Base-by-base conservation (phyloP, 1,140 invertebrate species). In the Zeugodacus cucurbitae region DNA sequence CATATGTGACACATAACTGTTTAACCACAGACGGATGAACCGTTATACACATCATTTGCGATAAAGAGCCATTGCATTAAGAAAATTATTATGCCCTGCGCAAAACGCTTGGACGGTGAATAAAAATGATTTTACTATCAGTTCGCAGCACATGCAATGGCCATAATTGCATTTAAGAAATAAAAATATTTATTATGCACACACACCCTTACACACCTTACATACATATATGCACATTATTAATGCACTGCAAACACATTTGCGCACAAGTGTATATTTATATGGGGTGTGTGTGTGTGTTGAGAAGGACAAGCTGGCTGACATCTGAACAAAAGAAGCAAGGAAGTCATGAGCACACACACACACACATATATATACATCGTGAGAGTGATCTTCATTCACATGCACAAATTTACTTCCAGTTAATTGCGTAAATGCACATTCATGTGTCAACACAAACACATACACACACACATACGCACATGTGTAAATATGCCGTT, bases 171-270 rank as follows among this genome's bases (percentile, higher is more conserved):
- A 82, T 82, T 82, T 44, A 22, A 48, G 74, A 48, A 48, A 82
- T 48, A 82, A 82, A 54, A 82, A 82, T 82, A 54, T 82, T 82
- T 82, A 82, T 82, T 48, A 74, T 82, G 41, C 41, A 82, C 37
- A 82, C n/a, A 48, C 4, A 82, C 7, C n/a, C 22, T 20, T 26
- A 54, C 41, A 44, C n/a, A n/a, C n/a, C n/a, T n/a, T 34, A 10
- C 10, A 8, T 26, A 22, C 26, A 26, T 26, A 62, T 62, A 54
- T 54, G 48, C 14, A 54, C 48, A 14, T 62, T 26, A 26, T 62
- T 62, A 62, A 62, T 26, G 58, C n/a, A 62, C 58, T 62, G 58
- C 26, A 54, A 54, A 44, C 70, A 4, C 70, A 70, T 62, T 62
- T 22, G 11, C n/a, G 44, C 37, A 22, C 4, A 8, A 1, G 8